A percentile compares a stretch with the other conserved stretches of the same genome.
Evolutionary conservation across 2,113 vertebrate species (phyloP).

Genomic region (Lathamus discolor): DNA sequence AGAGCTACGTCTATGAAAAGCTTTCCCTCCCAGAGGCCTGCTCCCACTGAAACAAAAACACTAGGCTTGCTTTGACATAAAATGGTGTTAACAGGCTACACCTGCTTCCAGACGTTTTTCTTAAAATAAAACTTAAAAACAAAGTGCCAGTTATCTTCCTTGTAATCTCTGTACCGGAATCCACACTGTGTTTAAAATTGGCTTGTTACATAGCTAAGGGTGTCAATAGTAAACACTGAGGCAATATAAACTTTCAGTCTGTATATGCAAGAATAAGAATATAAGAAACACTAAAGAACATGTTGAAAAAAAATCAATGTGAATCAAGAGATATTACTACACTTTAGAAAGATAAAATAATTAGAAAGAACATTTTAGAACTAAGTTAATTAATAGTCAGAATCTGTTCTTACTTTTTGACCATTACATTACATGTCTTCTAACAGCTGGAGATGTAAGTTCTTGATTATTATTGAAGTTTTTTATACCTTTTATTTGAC

Average conservation of each 20-base stretch:
- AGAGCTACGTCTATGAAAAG: not conserved
- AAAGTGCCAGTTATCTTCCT: not conserved
- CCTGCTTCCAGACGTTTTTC: not conserved
- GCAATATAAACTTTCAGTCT: not conserved
- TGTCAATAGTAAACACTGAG: slow-evolving; percentile 6
- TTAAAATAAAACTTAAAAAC: not conserved
- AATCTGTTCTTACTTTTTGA: not conserved
- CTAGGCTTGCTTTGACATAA: slow-evolving; percentile 41
- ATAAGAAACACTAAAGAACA: not conserved
- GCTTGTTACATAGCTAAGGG: not conserved
- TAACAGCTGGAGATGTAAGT: not conserved
- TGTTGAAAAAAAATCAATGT: not conserved
- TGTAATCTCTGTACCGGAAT: slow-evolving; percentile 2
- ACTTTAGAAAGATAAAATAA: not conserved
- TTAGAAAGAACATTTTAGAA: not conserved
- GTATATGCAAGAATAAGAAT: not conserved
- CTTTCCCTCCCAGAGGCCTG: not conserved
- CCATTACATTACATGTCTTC: not conserved
- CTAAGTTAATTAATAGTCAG: not conserved
- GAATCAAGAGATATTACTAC: not conserved
- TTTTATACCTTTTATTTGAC: not conserved
- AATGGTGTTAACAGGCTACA: not conserved
- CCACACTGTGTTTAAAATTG: slow-evolving; percentile 25
- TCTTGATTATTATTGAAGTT: not conserved
- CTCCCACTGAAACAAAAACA: not conserved